Evolutionary conservation across 1,140 invertebrate genomes (phyloP), one percentile per base, ranked within the genome.

Genomic region (Meloidogyne floridensis): DNA sequence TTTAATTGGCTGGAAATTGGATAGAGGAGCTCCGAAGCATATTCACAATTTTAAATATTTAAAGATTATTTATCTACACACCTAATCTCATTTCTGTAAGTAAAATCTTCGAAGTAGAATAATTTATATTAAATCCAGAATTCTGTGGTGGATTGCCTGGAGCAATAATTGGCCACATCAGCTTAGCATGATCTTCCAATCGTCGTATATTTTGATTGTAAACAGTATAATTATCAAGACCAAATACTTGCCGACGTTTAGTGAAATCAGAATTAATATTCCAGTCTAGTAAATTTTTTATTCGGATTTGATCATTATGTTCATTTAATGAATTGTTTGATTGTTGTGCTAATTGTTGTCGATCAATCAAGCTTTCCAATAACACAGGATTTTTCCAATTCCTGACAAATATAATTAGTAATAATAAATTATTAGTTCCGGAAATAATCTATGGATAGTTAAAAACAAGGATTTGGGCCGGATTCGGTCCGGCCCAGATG

Each of bases 51-150:
- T n/a, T n/a, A 47, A 47, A 47, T 47, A n/a, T n/a, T n/a, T n/a
- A n/a, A n/a, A n/a, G n/a, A n/a, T n/a, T n/a, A n/a, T n/a, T n/a
- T n/a, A n/a, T n/a, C n/a, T n/a, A n/a, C n/a, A n/a, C n/a, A 76
- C 75, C 75, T 0, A 42, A 56, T 32, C 15, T 18, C 75, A 76
- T 76, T n/a, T 56, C 75, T 76, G 42, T 42, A 42, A 65, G 75
- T 10, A 76, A 65, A n/a, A 76, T 76, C 6, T 76, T 51, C 15
- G 75, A 56, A 4, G 75, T 76, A 43, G 32, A n/a, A 11, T 15
- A 53, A 54, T 76, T 76, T 42, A 76, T 54, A 69, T 76, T 56
- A 43, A 76, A 76, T 32, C 43, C 43, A 43, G 47, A 53, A 76
- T 76, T 76, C 7, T 76, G 75, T 76, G 10, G 13, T 6, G 75